These are phyloP conservation scores for Furcula furcula DNA, from an alignment of 2,888 invertebrate species.

Conservation along the genomic window DNA sequence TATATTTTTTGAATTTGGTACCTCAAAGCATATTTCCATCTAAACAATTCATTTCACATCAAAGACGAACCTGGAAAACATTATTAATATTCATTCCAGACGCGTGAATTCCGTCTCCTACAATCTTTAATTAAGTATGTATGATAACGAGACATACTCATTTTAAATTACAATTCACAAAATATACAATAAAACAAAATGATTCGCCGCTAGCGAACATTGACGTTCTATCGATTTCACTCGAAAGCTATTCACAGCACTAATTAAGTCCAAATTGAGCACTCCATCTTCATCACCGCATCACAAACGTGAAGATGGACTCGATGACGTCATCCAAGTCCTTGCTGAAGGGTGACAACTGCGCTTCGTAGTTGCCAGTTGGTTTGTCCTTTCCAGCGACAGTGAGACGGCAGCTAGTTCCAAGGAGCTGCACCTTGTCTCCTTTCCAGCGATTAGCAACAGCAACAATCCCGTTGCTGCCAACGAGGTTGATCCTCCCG, in stretches of 20 bases:
- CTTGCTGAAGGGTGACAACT: slow-evolving; percentile 72
- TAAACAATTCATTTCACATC: too few relatives aligned
- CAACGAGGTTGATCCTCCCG: slow-evolving; percentile 65
- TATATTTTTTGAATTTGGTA: too few relatives aligned
- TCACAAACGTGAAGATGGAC: slow-evolving; percentile 72
- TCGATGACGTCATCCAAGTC: slow-evolving; percentile 74
- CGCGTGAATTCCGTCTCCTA: too few relatives aligned
- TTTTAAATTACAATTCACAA: too few relatives aligned
- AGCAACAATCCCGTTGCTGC: slow-evolving; percentile 58
- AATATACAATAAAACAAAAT: neutral
- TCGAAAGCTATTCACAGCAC: slow-evolving; percentile 34
- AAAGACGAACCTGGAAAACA: too few relatives aligned
- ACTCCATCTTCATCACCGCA: slow-evolving; percentile 55
- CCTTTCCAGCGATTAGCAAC: slow-evolving; percentile 58
- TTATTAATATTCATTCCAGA: too few relatives aligned
- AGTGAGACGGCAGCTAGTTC: slow-evolving; percentile 55
- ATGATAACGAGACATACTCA: too few relatives aligned
- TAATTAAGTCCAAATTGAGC: slow-evolving; percentile 24
- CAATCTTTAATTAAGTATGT: too few relatives aligned
- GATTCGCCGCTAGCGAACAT: neutral
- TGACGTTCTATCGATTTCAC: slow-evolving; percentile 9
- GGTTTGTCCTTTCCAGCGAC: slow-evolving; percentile 65
- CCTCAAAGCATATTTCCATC: too few relatives aligned
- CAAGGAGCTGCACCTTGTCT: slow-evolving; percentile 61
- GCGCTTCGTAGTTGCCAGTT: slow-evolving; percentile 57